Base-by-base conservation (phyloP, 2,797 vertebrate species). In the Chaenodraco wilsoni region DNA sequence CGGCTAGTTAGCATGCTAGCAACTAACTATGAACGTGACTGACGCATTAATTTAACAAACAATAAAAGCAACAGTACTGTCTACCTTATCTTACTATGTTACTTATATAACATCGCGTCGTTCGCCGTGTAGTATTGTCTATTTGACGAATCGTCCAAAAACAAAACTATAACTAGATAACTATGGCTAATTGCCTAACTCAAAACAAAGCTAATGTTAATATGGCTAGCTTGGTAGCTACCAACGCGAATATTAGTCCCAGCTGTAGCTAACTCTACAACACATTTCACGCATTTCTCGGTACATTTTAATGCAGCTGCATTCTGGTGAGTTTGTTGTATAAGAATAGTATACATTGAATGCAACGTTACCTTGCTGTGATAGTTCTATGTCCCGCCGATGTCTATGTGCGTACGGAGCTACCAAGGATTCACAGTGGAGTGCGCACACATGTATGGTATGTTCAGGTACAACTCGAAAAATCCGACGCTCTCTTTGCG, bases 281-380 rank as follows among this genome's bases (percentile, higher is more conserved):
- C 37, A 14, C 11, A 5, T n/a, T 57, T 0, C 19, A 19, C 45
- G 4, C 0, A 12, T 19, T 9, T 31, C 0, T 8, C 1, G 0
- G 12, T 9, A 27, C 27, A 3, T 27, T 0, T 2, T 11, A 3
- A 54, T 2, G 2, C 1, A 0, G 9, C 3, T 1, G 31, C 0
- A 8, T 3, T 2, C 3, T 12, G 4, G 1, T 1, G 5, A 11
- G 0, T 64, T 21, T 27, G 0, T 0, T 7, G 2, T 15, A 27
- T 27, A 27, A 27, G 0, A 63, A 54, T 70, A 19, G 4, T 2
- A 23, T 1, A 1, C 40, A 50, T 2, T 1, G 4, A 1, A 0
- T 0, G 3, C 4, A 13, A 15, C 1, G 13, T 79, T 79, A 91
- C 88, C 88, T 88, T 87, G 3, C 3, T 52, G 9, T 51, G 17